These are phyloP conservation scores for Blastobasis lacticolella DNA, from an alignment of 2,888 invertebrate genomes.

Conservation along the genomic window DNA sequence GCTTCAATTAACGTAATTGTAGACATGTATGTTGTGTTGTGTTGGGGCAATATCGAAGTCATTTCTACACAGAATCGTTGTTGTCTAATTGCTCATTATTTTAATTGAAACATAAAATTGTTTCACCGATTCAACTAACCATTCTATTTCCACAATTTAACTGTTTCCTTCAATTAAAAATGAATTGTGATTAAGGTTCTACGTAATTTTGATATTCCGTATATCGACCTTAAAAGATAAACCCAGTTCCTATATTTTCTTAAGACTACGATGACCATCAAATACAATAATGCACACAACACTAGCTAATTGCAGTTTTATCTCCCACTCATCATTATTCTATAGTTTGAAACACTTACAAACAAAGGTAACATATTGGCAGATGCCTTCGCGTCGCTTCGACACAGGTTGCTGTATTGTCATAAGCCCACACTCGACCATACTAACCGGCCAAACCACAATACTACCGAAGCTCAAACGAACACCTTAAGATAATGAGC, in stretches of 20 bases:
- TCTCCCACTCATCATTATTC: constrained; percentile 29
- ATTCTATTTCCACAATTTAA: background rate
- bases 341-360: constrained; percentile 55
- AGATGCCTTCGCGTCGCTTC: constrained; percentile 47
- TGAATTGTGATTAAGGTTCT: no score
- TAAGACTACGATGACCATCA: no score
- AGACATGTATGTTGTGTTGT: background rate
- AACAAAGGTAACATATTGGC: constrained; percentile 57
- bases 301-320: constrained; percentile 6
- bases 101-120: background rate
- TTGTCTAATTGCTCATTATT: background rate
- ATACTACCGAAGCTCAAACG: constrained; percentile 24
- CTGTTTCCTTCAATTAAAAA: no score
- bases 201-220: no score
- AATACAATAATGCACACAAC: no score
- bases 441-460: constrained; percentile 34
- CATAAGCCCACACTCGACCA: constrained; percentile 26
- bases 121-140: background rate
- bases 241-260: no score
- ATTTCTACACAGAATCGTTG: background rate
- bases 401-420: constrained; percentile 53
- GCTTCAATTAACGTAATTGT: constrained; percentile 5
- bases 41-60: no score
- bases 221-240: no score
- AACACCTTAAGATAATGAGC: constrained; percentile 20